Evolutionary conservation across 2,113 vertebrate genomes (phyloP), one percentile per base, ranked within the genome.

Genomic region (Phyllopteryx taeniolatus): DNA sequence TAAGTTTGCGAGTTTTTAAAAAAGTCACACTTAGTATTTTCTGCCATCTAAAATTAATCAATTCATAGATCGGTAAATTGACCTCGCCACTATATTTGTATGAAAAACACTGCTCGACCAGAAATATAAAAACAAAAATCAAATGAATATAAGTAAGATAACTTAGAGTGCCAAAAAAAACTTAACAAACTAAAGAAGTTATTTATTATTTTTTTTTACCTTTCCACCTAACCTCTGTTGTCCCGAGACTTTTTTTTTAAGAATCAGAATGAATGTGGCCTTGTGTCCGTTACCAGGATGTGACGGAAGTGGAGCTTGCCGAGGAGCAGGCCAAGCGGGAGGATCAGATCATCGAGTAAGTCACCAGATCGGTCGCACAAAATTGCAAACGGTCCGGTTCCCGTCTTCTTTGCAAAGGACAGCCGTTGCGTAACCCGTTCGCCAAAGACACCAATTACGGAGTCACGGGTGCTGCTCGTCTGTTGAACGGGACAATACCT

Each of bases 281-380:
- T 61, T 27, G 68, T 82, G 22, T 67, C 14, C 17, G 92, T 70
- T 54, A 27, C n/a, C 63, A 99, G 98, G 98, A 99, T 53, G 95
- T 99, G 80, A 96, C 96, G 0, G 94, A 98, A 74, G 90, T 74
- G 6, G 96, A 98, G 79, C 90, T 93, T 68, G 94, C 93, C 0
- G 95, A 98, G 79, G 94, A 94, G 2, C 96, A 96, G 82, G 95
- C 94, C 43, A 96, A 94, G 78, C 91, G 92, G 65, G 97, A 98
- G 72, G 95, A 96, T 22, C 94, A 95, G 84, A 93, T 97, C 22
- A 80, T 99, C 3, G 98, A 95, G 98, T 98, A 79, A 91, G 94
- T 83, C 19, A 9, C 20, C 44, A 14, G 12, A 22, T 39, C 31
- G 14, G 22, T 4, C 5, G 4, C 22, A 13, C 27, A 59, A 59